Conservation (phyloP, 2,797 vertebrate species). For the Todus mexicanus region DNA sequence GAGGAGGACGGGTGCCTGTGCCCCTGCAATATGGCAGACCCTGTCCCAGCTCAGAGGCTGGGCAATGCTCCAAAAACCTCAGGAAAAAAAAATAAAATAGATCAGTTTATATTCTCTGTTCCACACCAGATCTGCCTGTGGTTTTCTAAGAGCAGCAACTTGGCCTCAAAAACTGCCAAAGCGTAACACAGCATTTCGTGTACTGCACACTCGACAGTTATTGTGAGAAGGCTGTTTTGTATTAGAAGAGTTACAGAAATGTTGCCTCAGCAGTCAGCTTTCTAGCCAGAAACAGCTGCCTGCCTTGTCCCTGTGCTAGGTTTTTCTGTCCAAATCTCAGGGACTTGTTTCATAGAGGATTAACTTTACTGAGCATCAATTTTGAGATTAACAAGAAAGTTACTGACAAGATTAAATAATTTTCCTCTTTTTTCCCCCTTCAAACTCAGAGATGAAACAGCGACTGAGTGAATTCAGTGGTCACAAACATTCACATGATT, state of each 20-base stretch:
- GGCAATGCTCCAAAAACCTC: neutral
- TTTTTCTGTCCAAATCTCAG: neutral
- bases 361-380: neutral
- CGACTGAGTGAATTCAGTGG: neutral
- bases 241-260: neutral
- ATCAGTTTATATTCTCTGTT: neutral
- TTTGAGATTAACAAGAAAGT: neutral
- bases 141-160: neutral
- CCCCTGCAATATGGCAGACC: neutral
- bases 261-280: neutral
- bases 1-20: rapidly evolving
- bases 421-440: neutral
- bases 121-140: neutral
- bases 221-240: neutral
- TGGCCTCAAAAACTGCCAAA: slow-evolving; percentile 24
- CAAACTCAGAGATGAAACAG: neutral
- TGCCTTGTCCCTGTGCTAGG: neutral
- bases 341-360: neutral
- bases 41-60: neutral
- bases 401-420: neutral
- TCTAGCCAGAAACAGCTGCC: neutral
- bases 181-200: neutral
- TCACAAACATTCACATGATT: neutral
- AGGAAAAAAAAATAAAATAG: neutral
- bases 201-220: neutral